Conservation (phyloP, 2,113 vertebrate genomes). For the Cololabis saira region DNA sequence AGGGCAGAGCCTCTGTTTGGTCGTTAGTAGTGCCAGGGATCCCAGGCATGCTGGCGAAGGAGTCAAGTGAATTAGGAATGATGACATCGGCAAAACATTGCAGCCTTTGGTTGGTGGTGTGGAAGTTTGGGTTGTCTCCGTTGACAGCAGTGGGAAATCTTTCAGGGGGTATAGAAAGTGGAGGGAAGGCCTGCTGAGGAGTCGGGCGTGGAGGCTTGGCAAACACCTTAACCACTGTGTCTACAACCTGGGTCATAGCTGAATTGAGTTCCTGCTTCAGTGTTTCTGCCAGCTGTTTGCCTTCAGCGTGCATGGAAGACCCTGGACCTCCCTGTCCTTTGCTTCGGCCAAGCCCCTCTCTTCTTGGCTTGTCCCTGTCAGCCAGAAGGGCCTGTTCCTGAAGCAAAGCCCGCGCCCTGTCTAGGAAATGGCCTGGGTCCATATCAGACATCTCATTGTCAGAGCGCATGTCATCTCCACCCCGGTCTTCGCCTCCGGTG, state of each 20-base stretch:
- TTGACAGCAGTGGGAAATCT: conserved; percentile 90
- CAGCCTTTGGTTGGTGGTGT: conserved; percentile 94
- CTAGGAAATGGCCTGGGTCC: conserved; percentile 92
- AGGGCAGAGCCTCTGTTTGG: conserved; percentile 96
- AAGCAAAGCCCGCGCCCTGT: conserved; percentile 91
- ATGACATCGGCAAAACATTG: conserved; percentile 98
- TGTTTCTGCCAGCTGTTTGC: conserved; percentile 95
- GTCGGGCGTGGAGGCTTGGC: conserved; percentile 92
- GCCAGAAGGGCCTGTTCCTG: conserved; percentile 88
- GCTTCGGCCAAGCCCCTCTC: conserved; percentile 85
- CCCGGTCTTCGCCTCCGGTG: conserved; percentile 75
- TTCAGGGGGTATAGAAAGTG: conserved; percentile 92
- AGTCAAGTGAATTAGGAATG: conserved; percentile 95
- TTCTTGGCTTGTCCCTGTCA: conserved; percentile 86
- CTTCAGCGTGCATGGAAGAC: conserved; percentile 88
- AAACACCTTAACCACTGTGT: conserved; percentile 98
- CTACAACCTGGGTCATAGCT: conserved; percentile 97
- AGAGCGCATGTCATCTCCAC: conserved; percentile 84
- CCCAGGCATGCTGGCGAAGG: conserved; percentile 88
- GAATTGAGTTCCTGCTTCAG: conserved; percentile 98
- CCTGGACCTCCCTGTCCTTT: conserved; percentile 87
- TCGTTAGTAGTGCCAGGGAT: conserved; percentile 87
- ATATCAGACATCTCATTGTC: conserved; percentile 94
- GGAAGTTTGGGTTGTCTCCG: conserved; percentile 95
- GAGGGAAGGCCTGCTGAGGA: conserved; percentile 94